These are phyloP conservation scores for Trachelus tabidus DNA, from an alignment of 2,888 invertebrate genomes.

Conservation along the genomic window DNA sequence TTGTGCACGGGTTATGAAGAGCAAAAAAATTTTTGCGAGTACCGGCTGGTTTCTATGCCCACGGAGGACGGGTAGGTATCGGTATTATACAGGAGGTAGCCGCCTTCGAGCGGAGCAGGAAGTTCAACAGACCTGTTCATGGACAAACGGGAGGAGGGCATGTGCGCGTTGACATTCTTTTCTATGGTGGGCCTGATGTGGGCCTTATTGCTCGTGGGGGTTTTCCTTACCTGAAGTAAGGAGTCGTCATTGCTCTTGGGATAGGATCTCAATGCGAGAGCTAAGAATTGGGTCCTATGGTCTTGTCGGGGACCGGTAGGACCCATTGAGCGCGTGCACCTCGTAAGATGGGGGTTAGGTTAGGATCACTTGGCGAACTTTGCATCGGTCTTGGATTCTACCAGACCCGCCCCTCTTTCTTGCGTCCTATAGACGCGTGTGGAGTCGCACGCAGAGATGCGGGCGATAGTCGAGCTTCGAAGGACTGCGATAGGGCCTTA, in stretches of 20 bases:
- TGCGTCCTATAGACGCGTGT: constrained; percentile 6
- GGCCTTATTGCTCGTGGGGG: constrained; percentile 30
- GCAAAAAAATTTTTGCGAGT: constrained; percentile 36
- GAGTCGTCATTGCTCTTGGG: neutral
- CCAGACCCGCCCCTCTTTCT: neutral
- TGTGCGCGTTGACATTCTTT: constrained; percentile 50
- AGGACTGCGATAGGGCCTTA: constrained; percentile 27
- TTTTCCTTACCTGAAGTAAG: neutral
- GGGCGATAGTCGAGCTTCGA: constrained; percentile 7
- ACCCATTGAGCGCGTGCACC: no score
- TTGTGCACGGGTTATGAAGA: no score
- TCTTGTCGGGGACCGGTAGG: no score
- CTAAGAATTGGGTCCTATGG: no score
- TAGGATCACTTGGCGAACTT: no score
- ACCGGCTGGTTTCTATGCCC: constrained; percentile 35
- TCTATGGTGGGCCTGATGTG: constrained; percentile 33
- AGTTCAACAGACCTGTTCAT: constrained; percentile 50
- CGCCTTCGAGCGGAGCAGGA: constrained; percentile 33
- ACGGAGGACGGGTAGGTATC: no score
- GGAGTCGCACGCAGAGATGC: neutral
- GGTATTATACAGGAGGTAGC: neutral
- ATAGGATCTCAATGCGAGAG: no score
- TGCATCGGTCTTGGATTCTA: no score
- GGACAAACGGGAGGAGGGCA: constrained; percentile 26
- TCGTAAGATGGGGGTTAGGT: no score